Evolutionary conservation across 1,140 invertebrate species (phyloP).

Genomic region (Tetraneura akinire): DNA sequence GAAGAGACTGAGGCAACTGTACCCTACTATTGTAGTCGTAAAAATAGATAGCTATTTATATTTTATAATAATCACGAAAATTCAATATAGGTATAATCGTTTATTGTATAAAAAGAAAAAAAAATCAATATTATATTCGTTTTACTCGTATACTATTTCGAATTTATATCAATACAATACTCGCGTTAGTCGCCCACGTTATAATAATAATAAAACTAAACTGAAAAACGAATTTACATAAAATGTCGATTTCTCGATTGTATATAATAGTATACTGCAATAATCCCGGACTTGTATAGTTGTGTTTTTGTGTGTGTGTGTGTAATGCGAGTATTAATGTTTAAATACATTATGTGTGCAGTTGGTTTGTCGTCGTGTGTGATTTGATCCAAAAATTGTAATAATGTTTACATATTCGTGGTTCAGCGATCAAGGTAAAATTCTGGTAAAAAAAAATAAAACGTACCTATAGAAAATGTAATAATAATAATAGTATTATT

Average conservation of each 20-base stretch:
- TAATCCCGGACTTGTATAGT: not conserved
- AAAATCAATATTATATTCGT: not conserved
- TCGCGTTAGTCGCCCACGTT: not conserved
- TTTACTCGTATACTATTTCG: not conserved
- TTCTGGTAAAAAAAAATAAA: no score
- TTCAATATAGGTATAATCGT: no score
- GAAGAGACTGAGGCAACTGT: no score
- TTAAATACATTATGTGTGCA: no score
- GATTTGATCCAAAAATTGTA: not conserved
- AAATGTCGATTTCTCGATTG: slow-evolving; percentile 23
- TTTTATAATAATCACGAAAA: no score
- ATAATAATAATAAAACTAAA: not conserved
- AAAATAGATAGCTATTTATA: no score
- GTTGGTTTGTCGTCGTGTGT: not conserved
- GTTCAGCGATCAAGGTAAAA: not conserved
- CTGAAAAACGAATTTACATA: slow-evolving; percentile 27
- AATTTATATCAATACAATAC: not conserved
- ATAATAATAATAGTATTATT: not conserved
- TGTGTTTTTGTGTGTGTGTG: no score
- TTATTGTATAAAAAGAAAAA: not conserved
- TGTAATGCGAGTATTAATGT: no score
- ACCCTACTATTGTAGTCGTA: no score
- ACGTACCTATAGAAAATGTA: no score
- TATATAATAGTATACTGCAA: no score
- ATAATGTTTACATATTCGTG: not conserved